These are phyloP conservation scores for Plagiodera versicolora DNA, from an alignment of 2,888 invertebrate genomes.

Conservation along the genomic window DNA sequence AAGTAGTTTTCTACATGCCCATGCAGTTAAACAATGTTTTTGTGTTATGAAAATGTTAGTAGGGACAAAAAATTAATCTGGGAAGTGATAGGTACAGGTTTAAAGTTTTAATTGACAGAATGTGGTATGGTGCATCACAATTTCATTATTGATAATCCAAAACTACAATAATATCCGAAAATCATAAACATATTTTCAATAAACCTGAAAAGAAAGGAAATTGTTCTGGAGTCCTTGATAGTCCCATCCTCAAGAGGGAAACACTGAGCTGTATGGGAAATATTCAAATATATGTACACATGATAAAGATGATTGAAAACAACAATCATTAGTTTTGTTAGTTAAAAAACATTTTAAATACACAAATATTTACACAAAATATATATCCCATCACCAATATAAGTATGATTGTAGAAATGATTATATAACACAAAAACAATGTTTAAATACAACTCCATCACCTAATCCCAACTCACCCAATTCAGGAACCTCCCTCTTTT, in stretches of 20 bases:
- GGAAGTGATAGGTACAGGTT: not conserved
- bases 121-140: not conserved
- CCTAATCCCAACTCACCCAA: slow-evolving; percentile 63
- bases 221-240: too few relatives aligned
- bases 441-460: slow-evolving; percentile 32
- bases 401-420: slow-evolving; percentile 16
- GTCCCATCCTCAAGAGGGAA: too few relatives aligned
- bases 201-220: too few relatives aligned
- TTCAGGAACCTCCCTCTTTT: slow-evolving; percentile 86
- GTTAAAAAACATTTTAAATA: too few relatives aligned
- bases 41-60: slow-evolving; percentile 37
- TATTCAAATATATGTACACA: too few relatives aligned
- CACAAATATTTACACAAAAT: not conserved
- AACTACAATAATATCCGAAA: not conserved
- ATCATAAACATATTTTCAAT: too few relatives aligned
- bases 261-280: too few relatives aligned
- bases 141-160: not conserved
- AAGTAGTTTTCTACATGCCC: slow-evolving; percentile 40
- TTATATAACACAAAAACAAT: slow-evolving; percentile 48
- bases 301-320: too few relatives aligned
- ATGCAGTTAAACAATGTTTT: slow-evolving; percentile 46
- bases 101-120: too few relatives aligned
- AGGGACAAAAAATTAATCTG: not conserved
- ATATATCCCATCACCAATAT: slow-evolving; percentile 6
- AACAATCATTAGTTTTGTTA: too few relatives aligned